Percentiles rank a stretch among this genome's conserved stretches.
Conservation (phyloP, 2,797 vertebrate genomes). For the Phylloscopus collybita region DNA sequence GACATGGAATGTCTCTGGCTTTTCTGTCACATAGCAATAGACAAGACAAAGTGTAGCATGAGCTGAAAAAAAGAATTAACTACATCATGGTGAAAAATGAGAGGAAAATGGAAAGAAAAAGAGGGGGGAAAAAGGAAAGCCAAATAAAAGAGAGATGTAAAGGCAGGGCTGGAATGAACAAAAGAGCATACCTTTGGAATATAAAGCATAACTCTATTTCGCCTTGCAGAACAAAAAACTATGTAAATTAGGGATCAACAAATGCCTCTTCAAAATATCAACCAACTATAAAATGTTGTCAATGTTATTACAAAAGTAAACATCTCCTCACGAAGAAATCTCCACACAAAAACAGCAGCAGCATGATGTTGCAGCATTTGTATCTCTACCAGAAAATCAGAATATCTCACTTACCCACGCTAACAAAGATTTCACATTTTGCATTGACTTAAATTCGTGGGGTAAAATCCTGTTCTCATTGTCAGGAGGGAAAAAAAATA, state of each 20-base stretch:
- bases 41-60: slow-evolving; percentile 74
- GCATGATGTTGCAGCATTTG: background rate
- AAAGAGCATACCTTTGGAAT: slow-evolving; percentile 44
- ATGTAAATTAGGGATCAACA: slow-evolving; percentile 52
- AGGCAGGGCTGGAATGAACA: slow-evolving; percentile 30
- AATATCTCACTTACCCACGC: background rate
- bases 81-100: slow-evolving; percentile 73
- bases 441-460: background rate
- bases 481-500: background rate
- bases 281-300: background rate
- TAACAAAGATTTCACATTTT: background rate
- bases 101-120: slow-evolving; percentile 67
- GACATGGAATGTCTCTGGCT: slow-evolving; percentile 79
- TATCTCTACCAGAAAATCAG: background rate
- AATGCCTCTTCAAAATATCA: background rate
- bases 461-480: background rate
- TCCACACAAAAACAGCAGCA: background rate
- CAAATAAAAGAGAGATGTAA: slow-evolving; percentile 46
- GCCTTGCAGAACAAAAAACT: slow-evolving; percentile 18
- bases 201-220: slow-evolving; percentile 10
- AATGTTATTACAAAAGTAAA: slow-evolving; percentile 23
- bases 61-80: slow-evolving; percentile 72
- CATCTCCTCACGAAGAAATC: background rate
- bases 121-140: background rate
- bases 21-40: slow-evolving; percentile 80